These are phyloP conservation scores for Zeuzera pyrina DNA, from an alignment of 2,888 invertebrate species.

Conservation along the genomic window DNA sequence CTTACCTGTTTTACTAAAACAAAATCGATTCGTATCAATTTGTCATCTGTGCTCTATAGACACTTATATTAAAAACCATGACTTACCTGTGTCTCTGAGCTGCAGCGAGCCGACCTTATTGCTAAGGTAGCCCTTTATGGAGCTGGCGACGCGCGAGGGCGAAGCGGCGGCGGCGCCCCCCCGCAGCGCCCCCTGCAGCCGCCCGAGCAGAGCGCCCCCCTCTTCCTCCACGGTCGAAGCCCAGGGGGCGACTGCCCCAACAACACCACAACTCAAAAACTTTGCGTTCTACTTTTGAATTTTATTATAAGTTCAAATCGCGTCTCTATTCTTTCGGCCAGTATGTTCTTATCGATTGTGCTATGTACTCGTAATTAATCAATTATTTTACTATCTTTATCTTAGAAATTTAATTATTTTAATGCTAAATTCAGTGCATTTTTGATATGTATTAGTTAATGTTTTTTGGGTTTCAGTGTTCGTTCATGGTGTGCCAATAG, in stretches of 20 bases:
- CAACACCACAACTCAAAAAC: slow-evolving; percentile 15
- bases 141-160: slow-evolving; percentile 80
- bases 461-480: slow-evolving; percentile 27
- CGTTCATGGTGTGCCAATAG: slow-evolving; percentile 45
- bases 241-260: slow-evolving; percentile 37
- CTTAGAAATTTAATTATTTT: slow-evolving; percentile 13
- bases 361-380: too few relatives aligned
- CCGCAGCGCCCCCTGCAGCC: slow-evolving; percentile 78
- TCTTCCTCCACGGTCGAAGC: slow-evolving; percentile 67
- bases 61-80: neutral
- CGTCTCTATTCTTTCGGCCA: too few relatives aligned
- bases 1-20: too few relatives aligned
- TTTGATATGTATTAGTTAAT: slow-evolving; percentile 60
- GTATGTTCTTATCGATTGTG: too few relatives aligned
- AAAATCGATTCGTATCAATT: too few relatives aligned
- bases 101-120: slow-evolving; percentile 78
- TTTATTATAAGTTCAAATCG: neutral
- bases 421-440: slow-evolving; percentile 48
- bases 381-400: slow-evolving; percentile 12
- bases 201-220: slow-evolving; percentile 74
- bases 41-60: too few relatives aligned
- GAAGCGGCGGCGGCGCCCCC: slow-evolving; percentile 80
- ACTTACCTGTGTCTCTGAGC: slow-evolving; percentile 81
- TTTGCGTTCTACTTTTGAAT: slow-evolving; percentile 1
- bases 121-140: slow-evolving; percentile 81